These are phyloP conservation scores for Hephaestus fuliginosus DNA, from an alignment of 2,797 vertebrate genomes.

Conservation along the genomic window DNA sequence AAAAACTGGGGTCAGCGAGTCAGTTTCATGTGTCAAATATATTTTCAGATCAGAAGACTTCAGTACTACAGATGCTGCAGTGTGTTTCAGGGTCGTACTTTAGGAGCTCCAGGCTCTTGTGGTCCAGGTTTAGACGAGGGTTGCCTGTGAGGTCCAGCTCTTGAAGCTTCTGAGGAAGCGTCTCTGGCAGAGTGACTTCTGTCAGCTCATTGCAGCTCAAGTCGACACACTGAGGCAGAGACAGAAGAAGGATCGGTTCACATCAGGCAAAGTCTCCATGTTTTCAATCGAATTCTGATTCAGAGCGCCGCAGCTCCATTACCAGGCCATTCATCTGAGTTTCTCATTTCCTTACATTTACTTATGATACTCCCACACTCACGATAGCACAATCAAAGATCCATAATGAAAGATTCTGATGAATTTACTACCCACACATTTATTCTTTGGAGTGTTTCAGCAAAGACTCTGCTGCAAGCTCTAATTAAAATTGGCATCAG, in stretches of 20 bases:
- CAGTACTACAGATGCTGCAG: not conserved
- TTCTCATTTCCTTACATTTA: not conserved
- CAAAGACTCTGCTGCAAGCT: not conserved
- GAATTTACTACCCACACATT: not conserved
- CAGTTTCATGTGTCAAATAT: not conserved
- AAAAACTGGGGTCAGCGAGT: not conserved
- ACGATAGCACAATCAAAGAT: not conserved
- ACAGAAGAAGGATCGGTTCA: not conserved
- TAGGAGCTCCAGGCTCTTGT: conserved; percentile 95
- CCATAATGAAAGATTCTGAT: not conserved
- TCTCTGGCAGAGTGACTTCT: conserved; percentile 93
- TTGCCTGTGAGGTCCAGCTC: conserved; percentile 98
- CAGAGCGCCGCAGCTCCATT: not conserved
- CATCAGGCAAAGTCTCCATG: not conserved
- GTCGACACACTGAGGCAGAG: conserved; percentile 89
- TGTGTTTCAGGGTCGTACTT: conserved; percentile 86
- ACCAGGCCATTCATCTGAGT: not conserved
- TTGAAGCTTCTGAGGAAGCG: conserved; percentile 93
- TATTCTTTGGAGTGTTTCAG: not conserved
- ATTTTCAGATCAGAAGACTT: not conserved
- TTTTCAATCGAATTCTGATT: not conserved
- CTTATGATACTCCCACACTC: not conserved
- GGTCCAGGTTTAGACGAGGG: conserved; percentile 92
- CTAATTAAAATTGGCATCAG: not conserved
- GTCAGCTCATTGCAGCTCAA: conserved; percentile 97